Conservation (phyloP, 2,113 vertebrate species). For the Climacteris rufus region DNA sequence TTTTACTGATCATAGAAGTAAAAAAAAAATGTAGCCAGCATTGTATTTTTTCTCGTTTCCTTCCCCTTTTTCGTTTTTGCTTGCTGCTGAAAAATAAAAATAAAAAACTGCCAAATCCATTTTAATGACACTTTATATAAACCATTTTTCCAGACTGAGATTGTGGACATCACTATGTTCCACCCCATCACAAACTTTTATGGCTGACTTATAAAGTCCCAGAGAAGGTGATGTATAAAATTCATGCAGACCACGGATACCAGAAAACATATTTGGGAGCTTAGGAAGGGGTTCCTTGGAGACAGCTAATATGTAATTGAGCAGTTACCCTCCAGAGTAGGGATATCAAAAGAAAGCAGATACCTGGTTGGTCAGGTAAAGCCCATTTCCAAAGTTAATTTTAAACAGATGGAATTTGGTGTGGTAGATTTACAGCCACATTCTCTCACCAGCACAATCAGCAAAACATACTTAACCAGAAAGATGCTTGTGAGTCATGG, state of each 20-base stretch:
- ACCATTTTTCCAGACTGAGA: conserved; percentile 50
- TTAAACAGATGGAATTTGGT: background rate
- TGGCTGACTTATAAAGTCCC: conserved; percentile 24
- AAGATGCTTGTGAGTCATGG: background rate
- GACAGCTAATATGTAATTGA: background rate
- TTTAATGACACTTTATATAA: conserved; percentile 46
- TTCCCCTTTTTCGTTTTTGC: background rate
- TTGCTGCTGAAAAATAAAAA: conserved; percentile 21
- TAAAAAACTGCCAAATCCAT: conserved; percentile 41
- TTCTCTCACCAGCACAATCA: background rate
- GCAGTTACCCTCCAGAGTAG: background rate
- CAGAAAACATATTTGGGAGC: background rate
- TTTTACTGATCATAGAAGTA: background rate
- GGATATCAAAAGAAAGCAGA: background rate
- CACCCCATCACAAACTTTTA: conserved; percentile 58
- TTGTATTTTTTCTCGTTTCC: background rate
- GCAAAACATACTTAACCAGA: background rate
- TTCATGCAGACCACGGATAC: background rate
- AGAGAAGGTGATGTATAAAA: conserved; percentile 46
- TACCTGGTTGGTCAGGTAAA: conserved; percentile 9
- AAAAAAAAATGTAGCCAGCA: background rate
- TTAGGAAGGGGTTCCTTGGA: background rate
- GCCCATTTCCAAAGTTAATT: background rate
- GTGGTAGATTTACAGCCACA: background rate
- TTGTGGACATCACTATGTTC: conserved; percentile 23